A percentile compares a stretch with the other conserved stretches of the same genome.
These are phyloP conservation scores for Ceyx cyanopectus DNA, from an alignment of 2,113 vertebrate species.

Conservation along the genomic window DNA sequence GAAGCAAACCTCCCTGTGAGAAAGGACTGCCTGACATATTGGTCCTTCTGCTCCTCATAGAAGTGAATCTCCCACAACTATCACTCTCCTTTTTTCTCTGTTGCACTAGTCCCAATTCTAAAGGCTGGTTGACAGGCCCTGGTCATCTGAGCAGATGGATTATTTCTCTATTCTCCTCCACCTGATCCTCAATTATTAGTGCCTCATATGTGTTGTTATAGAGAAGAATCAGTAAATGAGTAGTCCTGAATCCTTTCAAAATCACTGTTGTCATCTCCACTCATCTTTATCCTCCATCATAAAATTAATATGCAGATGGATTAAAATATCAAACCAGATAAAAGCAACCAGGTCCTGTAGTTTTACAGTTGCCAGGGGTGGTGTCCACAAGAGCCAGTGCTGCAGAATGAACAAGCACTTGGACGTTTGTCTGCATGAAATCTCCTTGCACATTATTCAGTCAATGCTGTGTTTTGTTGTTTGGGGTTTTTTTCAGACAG, in stretches of 20 bases:
- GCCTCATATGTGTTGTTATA: too few species aligned
- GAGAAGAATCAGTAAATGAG: background rate
- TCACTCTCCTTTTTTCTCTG: too few species aligned
- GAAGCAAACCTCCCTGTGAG: too few species aligned
- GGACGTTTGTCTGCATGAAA: background rate
- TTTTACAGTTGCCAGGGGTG: background rate
- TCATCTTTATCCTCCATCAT: background rate
- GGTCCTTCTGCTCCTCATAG: too few species aligned
- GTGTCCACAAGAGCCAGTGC: background rate
- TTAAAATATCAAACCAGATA: background rate
- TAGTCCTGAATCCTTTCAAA: background rate
- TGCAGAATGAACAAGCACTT: fast-evolving
- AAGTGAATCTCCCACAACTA: too few species aligned
- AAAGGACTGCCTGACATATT: too few species aligned
- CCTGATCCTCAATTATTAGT: too few species aligned
- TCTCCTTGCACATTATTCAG: background rate
- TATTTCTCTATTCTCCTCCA: too few species aligned
- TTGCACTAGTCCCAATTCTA: too few species aligned
- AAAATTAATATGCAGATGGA: background rate
- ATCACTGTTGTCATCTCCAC: background rate
- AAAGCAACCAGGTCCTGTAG: background rate
- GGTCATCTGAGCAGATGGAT: too few species aligned
- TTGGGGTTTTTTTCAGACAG: background rate
- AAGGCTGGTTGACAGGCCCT: too few species aligned
- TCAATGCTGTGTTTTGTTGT: background rate